These are phyloP conservation scores for Tinea semifulvella DNA, from an alignment of 2,888 invertebrate species.

Conservation along the genomic window DNA sequence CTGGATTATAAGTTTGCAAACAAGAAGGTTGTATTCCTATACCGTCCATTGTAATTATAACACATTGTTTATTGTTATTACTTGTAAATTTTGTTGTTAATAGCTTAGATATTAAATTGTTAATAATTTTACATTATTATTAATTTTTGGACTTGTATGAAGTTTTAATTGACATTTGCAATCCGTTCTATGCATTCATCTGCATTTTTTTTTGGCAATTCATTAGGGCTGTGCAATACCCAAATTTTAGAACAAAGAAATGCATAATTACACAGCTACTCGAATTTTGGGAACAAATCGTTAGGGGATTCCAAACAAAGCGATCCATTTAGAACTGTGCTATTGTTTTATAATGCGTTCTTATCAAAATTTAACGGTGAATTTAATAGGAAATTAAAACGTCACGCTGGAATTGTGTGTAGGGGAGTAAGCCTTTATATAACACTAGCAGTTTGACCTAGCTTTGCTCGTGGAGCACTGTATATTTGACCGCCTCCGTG, in stretches of 20 bases:
- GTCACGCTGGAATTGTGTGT: conserved; percentile 3
- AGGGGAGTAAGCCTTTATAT: no score
- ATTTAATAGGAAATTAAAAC: conserved; percentile 22
- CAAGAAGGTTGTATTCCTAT: background rate
- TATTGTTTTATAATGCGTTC: conserved; percentile 30
- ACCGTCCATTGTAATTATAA: background rate
- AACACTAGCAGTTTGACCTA: no score
- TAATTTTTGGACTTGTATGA: no score
- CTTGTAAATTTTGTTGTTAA: background rate
- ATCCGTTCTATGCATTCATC: no score
- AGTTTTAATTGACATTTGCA: no score
- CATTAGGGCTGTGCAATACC: background rate
- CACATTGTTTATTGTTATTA: background rate
- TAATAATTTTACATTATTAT: background rate
- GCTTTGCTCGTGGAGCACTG: no score
- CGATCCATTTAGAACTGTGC: conserved; percentile 17
- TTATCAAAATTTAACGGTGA: conserved; percentile 51
- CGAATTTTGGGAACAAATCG: conserved; percentile 3
- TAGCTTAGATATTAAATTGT: background rate
- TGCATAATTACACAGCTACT: background rate
- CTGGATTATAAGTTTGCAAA: conserved; percentile 27
- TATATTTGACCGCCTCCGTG: no score
- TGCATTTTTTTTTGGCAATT: conserved; percentile 10
- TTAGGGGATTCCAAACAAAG: conserved; percentile 43
- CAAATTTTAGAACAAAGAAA: background rate